phyloP scores from a whole-genome alignment of 2,888 invertebrate genomes.

The Quadroppia sp. region DNA sequence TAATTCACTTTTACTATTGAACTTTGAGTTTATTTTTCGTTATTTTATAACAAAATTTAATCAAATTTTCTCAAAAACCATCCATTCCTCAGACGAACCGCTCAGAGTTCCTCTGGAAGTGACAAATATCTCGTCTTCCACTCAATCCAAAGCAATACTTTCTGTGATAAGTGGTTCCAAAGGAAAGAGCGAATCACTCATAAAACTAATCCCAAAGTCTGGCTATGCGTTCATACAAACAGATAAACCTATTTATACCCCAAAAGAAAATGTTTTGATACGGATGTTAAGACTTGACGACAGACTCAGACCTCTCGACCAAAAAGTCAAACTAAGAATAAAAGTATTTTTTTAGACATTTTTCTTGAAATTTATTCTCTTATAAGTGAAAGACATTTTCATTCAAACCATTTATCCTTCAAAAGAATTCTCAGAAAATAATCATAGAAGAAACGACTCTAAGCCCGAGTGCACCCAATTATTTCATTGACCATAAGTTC shows the following conservation, averaged over 20 bases:
- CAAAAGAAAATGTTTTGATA: conserved; percentile 46
- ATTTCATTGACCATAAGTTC: conserved; percentile 42
- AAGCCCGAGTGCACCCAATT: not conserved
- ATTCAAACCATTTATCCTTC: not conserved
- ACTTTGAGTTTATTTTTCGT: too few species aligned
- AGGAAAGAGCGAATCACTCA: conserved; percentile 24
- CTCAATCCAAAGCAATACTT: not conserved
- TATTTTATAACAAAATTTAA: too few species aligned
- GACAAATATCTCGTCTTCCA: not conserved
- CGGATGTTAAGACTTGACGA: conserved; percentile 47
- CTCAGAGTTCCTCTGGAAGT: not conserved
- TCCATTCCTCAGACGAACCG: conserved; percentile 13
- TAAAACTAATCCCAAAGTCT: conserved; percentile 32
- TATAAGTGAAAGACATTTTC: too few species aligned
- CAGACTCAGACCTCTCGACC: conserved; percentile 44
- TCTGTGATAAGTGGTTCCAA: conserved; percentile 30
- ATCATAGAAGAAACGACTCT: conserved; percentile 44
- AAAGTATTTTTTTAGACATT: conserved; percentile 42
- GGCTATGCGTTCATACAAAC: conserved; percentile 47
- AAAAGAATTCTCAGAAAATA: conserved; percentile 46
- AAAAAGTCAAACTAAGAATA: conserved; percentile 45
- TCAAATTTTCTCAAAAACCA: too few species aligned
- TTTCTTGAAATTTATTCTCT: not conserved
- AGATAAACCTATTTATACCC: conserved; percentile 49
- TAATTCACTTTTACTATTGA: too few species aligned